Conservation (phyloP, 2,888 invertebrate genomes). For the Drosophila aldrichi region DNA sequence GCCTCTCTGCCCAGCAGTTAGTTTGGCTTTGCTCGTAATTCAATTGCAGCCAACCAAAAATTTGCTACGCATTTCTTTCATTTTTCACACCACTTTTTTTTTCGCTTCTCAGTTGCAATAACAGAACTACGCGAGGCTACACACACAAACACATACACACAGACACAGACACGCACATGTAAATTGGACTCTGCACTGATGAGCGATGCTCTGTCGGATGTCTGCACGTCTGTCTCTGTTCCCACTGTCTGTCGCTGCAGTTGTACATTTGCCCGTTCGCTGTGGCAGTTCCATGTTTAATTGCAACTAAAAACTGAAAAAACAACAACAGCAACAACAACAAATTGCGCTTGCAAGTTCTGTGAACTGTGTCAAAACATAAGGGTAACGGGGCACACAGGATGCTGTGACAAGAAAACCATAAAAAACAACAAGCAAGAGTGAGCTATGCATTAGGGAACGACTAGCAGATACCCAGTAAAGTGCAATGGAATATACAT, state of each 20-base stretch:
- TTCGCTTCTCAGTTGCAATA: constrained; percentile 26
- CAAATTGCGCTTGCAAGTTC: constrained; percentile 64
- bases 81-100: constrained; percentile 34
- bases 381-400: constrained; percentile 11
- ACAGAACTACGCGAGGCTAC: constrained; percentile 14
- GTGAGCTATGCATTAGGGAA: not conserved
- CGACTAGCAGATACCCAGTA: not conserved
- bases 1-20: constrained; percentile 3
- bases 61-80: constrained; percentile 32
- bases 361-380: constrained; percentile 73
- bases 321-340: constrained; percentile 23
- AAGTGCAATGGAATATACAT: too few species aligned
- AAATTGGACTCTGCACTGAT: constrained; percentile 72
- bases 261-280: constrained; percentile 45
- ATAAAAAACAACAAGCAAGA: constrained; percentile 7
- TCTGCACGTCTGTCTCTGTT: constrained; percentile 19
- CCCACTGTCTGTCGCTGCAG: constrained; percentile 35
- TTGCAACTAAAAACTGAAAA: constrained; percentile 74
- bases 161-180: constrained; percentile 31
- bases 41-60: constrained; percentile 50
- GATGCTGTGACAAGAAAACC: constrained; percentile 11
- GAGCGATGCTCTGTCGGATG: constrained; percentile 60
- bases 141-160: constrained; percentile 7
- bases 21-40: constrained; percentile 32
- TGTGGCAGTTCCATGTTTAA: constrained; percentile 75